Base-by-base conservation (phyloP, 2,113 vertebrate species). In the Ascaphus truei region DNA sequence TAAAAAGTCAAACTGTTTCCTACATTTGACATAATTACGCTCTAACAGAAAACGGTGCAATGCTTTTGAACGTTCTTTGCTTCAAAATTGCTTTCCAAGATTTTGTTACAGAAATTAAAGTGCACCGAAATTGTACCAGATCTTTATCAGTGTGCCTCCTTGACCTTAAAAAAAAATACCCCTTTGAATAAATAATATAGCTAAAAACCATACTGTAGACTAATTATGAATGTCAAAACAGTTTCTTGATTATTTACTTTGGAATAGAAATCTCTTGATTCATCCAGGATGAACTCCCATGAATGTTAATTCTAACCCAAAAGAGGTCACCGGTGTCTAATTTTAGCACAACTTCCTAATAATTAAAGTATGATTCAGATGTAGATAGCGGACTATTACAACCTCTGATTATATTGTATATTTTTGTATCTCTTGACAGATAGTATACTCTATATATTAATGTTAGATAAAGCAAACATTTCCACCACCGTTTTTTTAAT, bases 341-440 rank as follows among this genome's bases (percentile, higher is more conserved):
- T 71, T 71, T 71, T 52, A 61, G 33, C 47, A 16, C 15, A 39
- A 20, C 29, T 34, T 57, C 36, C 48, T 69, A 52, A 60, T 51
- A 60, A 69, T 69, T 60, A 23, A 34, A 51, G 36, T 61, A 23
- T 59, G 13, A 50, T 61, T 41, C 45, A 69, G 45, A 71, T 39
- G 56, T 51, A 12, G 33, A 36, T 18, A 41, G n/a, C n/a, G n/a
- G n/a, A 52, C 67, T 60, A 36, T 52, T 71, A 61, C 52, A 25
- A 41, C 16, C 33, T 61, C 56, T 61, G 56, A 51, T 71, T 71
- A 52, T 18, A 71, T 43, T 71, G 33, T 61, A 71, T 41, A 39
- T 59, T 71, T 52, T 20, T 61, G 13, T 61, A 61, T 61, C 55
- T 50, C 45, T 51, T 51, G 45, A 27, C 59, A 50, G 43, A 37